Evolutionary conservation across 2,113 vertebrate genomes (phyloP).

Genomic region (Girardinichthys multiradiatus): DNA sequence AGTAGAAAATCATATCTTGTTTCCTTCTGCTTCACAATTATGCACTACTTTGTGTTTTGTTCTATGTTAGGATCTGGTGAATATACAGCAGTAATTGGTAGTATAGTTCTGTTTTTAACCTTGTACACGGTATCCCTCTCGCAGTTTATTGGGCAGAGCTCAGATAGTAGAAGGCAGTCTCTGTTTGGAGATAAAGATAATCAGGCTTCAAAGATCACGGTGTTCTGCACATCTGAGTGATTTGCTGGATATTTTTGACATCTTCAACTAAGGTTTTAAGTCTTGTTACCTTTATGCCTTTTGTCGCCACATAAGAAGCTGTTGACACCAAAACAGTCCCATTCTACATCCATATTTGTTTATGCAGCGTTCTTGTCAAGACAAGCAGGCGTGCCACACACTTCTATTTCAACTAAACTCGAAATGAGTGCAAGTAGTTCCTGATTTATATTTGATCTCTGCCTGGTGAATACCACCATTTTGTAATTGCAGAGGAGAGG

Average conservation of each 20-base stretch:
- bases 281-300: neutral
- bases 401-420: slow-evolving; percentile 25
- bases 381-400: neutral
- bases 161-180: no score
- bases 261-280: neutral
- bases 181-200: no score
- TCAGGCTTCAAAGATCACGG: no score
- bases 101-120: no score
- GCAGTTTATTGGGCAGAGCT: no score
- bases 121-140: no score
- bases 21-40: no score
- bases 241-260: neutral
- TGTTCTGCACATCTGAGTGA: no score
- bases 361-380: slow-evolving; percentile 33
- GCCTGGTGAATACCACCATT: slow-evolving; percentile 38
- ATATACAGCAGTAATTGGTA: no score
- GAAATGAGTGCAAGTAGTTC: slow-evolving; percentile 21
- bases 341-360: slow-evolving; percentile 48
- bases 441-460: slow-evolving; percentile 45
- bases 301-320: neutral
- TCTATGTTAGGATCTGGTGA: no score
- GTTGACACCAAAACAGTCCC: slow-evolving; percentile 25
- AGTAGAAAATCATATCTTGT: no score
- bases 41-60: no score
- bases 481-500: slow-evolving; percentile 38